Percentiles rank a stretch among this genome's conserved stretches.
Evolutionary conservation across 2,797 vertebrate genomes (phyloP).

Genomic region (Choloepus didactylus): DNA sequence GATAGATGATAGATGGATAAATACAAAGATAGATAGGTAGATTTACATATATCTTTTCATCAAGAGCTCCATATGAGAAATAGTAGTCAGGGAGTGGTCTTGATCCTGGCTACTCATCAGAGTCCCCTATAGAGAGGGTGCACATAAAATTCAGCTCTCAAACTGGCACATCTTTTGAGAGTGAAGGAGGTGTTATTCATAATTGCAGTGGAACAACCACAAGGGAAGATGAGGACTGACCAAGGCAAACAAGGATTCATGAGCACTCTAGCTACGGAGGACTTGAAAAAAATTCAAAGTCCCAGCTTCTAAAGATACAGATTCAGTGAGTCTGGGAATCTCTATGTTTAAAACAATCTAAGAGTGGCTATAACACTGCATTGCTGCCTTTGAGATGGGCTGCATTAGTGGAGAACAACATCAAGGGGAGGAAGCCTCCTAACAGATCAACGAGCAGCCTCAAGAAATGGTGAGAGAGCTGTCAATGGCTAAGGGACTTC

Average conservation of each 20-base stretch:
- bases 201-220: background rate
- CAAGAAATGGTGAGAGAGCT: background rate
- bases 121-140: background rate
- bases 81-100: background rate
- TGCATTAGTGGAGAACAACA: background rate
- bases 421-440: background rate
- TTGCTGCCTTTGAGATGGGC: background rate
- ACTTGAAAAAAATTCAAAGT: constrained; percentile 1
- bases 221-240: background rate
- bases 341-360: background rate
- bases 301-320: background rate
- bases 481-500: background rate
- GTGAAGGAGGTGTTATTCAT: background rate
- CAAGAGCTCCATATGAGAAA: background rate
- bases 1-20: too few relatives aligned
- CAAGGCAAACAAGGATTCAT: background rate
- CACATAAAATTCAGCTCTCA: background rate
- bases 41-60: too few relatives aligned
- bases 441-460: background rate
- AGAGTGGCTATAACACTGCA: background rate
- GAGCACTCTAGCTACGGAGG: background rate
- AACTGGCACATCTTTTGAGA: background rate
- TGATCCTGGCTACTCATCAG: background rate
- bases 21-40: too few relatives aligned
- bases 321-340: background rate